Base-by-base conservation (phyloP, 2,113 vertebrate species). In the Mus pahari region DNA sequence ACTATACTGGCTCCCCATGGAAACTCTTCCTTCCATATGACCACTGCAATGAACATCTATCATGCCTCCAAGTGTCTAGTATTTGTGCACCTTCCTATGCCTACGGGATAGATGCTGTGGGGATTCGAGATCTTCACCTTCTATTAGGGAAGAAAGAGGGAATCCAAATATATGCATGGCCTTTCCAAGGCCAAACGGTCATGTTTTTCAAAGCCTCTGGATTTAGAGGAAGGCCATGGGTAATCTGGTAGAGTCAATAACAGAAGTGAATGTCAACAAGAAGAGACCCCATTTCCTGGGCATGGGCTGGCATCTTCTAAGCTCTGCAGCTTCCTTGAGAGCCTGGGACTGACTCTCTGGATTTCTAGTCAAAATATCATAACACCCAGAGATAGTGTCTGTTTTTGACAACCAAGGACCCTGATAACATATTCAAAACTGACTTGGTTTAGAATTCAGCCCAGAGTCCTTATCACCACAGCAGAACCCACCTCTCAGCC, bases 81-180 rank as follows among this genome's bases (percentile, higher is more conserved):
- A 77, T 91, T 58, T 91, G 19, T 78, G 33, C 14, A 55, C 9
- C 2, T 91, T 87, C 66, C 62, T 89, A 13, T 9, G 5, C 28
- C 24, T 42, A 26, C 26, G 39, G 83, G 6, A 62, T 6, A 88
- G 36, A 70, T 58, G 7, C 78, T 11, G 31, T 33, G 50, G 19
- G 50, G 22, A 91, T 66, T 1, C 1, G 17, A 31, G 17, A 89
- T 26, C n/a, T 33, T 70, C 42, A 82, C 2, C 68, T 94, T 68
- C 48, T 78, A 45, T 36, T 86, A 88, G 58, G 60, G 86, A 82
- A 33, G 78, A 89, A 86, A 33, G 73, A 89, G 92, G 36, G 50
- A 88, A 70, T 50, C 22, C 66, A 93, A 84, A 66, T 62, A 26
- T 45, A 66, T 2, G 7, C 4, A 22, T 7, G 16, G 22, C 60